Evolutionary conservation across 1,140 invertebrate genomes (phyloP).

Genomic region (Orchestia grillus): DNA sequence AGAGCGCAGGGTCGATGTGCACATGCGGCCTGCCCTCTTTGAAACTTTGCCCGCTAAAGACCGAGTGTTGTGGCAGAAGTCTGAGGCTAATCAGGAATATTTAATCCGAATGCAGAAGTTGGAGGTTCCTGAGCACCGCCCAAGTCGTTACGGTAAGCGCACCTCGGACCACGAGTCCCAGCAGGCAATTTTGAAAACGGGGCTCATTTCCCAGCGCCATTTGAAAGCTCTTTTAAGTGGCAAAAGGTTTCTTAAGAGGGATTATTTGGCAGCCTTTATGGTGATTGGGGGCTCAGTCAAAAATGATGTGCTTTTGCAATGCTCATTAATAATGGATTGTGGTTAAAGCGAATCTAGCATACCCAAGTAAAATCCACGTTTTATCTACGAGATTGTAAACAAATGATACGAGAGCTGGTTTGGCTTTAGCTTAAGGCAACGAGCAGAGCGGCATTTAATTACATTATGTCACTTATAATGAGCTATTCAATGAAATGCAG

Average conservation of each 20-base stretch:
- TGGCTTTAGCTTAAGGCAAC: background rate
- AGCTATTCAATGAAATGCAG: background rate
- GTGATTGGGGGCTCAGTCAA: background rate
- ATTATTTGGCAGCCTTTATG: conserved; percentile 4
- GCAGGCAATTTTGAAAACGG: background rate
- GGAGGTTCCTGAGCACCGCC: background rate
- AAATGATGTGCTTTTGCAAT: background rate
- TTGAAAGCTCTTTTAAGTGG: background rate
- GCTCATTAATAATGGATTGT: background rate
- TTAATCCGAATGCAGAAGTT: conserved; percentile 31
- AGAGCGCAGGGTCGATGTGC: background rate
- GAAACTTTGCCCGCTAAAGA: background rate
- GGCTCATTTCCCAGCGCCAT: background rate
- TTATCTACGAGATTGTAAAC: background rate
- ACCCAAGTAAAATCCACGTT: background rate
- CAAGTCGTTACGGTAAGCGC: conserved; percentile 23
- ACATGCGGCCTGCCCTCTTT: background rate
- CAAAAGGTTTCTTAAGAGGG: background rate
- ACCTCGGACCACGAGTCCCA: background rate
- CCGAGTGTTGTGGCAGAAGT: background rate
- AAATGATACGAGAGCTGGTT: background rate
- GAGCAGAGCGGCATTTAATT: background rate
- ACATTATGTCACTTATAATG: background rate
- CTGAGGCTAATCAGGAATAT: conserved; percentile 35
- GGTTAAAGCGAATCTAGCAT: background rate